A percentile compares a stretch with the other conserved stretches of the same genome.
Evolutionary conservation across 1,140 invertebrate genomes (phyloP).

Genomic region (Heterodera schachtii): DNA sequence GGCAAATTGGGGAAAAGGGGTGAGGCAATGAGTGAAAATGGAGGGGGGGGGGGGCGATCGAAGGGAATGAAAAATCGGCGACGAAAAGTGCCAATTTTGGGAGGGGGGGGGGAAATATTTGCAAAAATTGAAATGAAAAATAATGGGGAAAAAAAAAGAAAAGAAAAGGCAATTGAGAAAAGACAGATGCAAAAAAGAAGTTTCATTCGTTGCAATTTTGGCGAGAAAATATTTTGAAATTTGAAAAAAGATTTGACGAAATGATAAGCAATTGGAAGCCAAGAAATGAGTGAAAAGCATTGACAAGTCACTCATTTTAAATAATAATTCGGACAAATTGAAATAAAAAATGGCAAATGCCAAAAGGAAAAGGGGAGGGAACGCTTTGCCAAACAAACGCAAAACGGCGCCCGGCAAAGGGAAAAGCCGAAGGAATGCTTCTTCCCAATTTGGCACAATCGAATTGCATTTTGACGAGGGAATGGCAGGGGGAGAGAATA

Average conservation of each 20-base stretch:
- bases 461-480: not conserved
- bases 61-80: not conserved
- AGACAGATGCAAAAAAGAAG: too few species aligned
- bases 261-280: not conserved
- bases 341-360: not conserved
- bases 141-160: too few species aligned
- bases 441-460: not conserved
- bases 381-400: not conserved
- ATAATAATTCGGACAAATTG: not conserved
- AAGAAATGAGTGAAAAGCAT: too few species aligned
- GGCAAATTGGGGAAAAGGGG: slow-evolving; percentile 1
- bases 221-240: not conserved
- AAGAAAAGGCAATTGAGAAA: too few species aligned
- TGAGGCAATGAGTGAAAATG: not conserved
- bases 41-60: not conserved
- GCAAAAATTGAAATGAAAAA: not conserved
- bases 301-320: too few species aligned
- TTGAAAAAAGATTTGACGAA: not conserved
- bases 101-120: not conserved
- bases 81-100: not conserved
- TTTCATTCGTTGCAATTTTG: too few species aligned
- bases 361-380: not conserved
- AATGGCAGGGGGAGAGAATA: not conserved
- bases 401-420: not conserved
- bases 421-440: not conserved